phyloP scores from a whole-genome alignment of 2,888 invertebrate genomes.

The Heliconius charithonia region DNA sequence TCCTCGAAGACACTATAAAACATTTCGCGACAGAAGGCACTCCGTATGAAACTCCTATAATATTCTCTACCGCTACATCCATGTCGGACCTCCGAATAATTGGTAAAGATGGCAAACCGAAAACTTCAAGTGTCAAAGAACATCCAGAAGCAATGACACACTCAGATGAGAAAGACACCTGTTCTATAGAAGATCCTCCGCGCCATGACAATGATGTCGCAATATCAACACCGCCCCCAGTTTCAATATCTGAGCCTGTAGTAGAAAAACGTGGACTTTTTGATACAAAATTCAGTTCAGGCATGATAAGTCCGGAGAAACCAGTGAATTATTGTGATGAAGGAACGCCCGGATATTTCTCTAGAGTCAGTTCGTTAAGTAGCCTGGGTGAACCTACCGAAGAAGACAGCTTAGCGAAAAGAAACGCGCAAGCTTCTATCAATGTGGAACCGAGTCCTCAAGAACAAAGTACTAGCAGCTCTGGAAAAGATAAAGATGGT shows the following conservation, averaged over 20 bases:
- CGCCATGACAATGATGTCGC: conserved; percentile 77
- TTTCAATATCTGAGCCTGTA: conserved; percentile 55
- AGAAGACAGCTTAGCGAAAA: conserved; percentile 74
- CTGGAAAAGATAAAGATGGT: conserved; percentile 79
- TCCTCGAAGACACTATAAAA: conserved; percentile 92
- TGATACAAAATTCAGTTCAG: conserved; percentile 85
- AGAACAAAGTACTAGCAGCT: conserved; percentile 63
- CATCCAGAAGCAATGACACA: conserved; percentile 78
- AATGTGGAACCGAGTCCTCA: conserved; percentile 67
- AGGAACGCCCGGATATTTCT: conserved; percentile 92
- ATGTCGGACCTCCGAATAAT: conserved; percentile 91
- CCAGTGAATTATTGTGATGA: conserved; percentile 93
- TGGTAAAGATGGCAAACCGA: conserved; percentile 72
- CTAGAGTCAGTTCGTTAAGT: conserved; percentile 85
- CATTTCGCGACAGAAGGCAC: conserved; percentile 97
- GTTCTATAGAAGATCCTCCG: conserved; percentile 77
- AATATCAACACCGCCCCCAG: conserved; percentile 63
- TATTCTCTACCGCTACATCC: conserved; percentile 95
- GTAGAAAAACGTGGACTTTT: conserved; percentile 68
- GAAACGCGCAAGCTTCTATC: conserved; percentile 76
- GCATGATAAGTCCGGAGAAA: conserved; percentile 90
- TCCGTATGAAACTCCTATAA: conserved; percentile 90
- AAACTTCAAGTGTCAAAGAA: conserved; percentile 67
- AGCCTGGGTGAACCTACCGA: conserved; percentile 83
- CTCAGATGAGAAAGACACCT: conserved; percentile 79